A percentile compares a stretch with the other conserved stretches of the same genome.
phyloP scores from a whole-genome alignment of 2,113 vertebrate species.

The Oenanthe melanoleuca region DNA sequence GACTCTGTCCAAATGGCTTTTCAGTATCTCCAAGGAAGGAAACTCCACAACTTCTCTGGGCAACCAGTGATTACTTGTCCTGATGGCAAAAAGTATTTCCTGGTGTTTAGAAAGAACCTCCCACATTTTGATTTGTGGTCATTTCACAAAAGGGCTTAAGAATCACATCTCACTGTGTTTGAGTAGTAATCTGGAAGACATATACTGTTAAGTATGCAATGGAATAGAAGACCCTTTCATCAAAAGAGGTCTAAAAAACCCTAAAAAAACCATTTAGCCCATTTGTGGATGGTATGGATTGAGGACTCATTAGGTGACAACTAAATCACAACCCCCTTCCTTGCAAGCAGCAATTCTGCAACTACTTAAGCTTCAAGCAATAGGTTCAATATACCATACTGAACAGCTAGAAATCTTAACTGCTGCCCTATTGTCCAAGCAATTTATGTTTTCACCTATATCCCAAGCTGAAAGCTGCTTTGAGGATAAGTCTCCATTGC shows the following conservation, averaged over 20 bases:
- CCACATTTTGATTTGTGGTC: neutral
- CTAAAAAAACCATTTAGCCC: neutral
- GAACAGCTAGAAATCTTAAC: neutral
- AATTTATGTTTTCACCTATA: neutral
- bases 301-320: neutral
- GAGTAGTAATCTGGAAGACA: rapidly evolving
- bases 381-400: neutral
- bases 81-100: neutral
- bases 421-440: neutral
- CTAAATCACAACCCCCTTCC: neutral
- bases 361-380: neutral
- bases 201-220: neutral
- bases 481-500: neutral
- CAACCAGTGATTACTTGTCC: neutral
- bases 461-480: neutral
- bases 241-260: neutral
- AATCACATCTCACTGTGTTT: neutral
- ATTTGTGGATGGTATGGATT: neutral
- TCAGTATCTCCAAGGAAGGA: neutral
- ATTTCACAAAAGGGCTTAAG: neutral
- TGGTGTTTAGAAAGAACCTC: neutral
- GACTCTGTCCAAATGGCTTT: neutral
- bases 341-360: neutral
- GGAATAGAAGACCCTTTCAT: neutral
- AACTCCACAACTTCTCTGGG: neutral